These are phyloP conservation scores for Alectoris magna DNA, from an alignment of 2,797 vertebrate genomes.

Conservation along the genomic window DNA sequence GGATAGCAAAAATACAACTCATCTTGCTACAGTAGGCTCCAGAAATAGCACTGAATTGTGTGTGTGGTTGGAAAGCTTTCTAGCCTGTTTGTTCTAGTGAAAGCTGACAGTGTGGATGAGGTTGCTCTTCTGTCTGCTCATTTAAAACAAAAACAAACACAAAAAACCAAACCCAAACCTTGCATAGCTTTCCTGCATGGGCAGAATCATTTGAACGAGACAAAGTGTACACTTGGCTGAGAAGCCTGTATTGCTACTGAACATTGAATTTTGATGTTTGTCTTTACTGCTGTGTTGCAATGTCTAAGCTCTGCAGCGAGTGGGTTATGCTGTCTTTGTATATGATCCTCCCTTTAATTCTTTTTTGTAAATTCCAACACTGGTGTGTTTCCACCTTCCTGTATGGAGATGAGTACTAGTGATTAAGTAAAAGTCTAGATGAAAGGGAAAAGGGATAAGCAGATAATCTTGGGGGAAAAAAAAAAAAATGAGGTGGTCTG, in stretches of 20 bases:
- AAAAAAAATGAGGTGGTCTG: neutral
- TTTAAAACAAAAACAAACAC: neutral
- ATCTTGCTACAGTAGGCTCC: neutral
- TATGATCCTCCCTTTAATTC: neutral
- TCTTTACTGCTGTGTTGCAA: slow-evolving; percentile 47
- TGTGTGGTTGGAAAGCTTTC: slow-evolving; percentile 1
- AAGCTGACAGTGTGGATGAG: slow-evolving; percentile 13
- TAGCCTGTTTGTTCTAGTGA: slow-evolving; percentile 21
- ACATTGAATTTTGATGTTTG: slow-evolving; percentile 22
- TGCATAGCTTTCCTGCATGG: neutral
- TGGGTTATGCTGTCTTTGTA: neutral
- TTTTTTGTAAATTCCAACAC: slow-evolving; percentile 3
- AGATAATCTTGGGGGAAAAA: neutral
- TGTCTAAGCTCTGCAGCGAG: slow-evolving; percentile 23
- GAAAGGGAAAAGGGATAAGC: neutral
- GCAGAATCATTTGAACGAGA: slow-evolving; percentile 9
- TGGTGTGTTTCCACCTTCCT: neutral
- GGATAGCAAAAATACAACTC: neutral
- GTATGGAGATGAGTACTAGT: neutral
- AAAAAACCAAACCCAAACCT: neutral
- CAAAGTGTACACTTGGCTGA: slow-evolving; percentile 26
- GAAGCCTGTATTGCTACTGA: slow-evolving; percentile 32
- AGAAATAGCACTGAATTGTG: slow-evolving; percentile 40
- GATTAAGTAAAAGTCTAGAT: neutral
- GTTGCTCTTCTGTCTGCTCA: neutral